Evolutionary conservation across 1,140 invertebrate genomes (phyloP).

Genomic region (Galendromus occidentalis): DNA sequence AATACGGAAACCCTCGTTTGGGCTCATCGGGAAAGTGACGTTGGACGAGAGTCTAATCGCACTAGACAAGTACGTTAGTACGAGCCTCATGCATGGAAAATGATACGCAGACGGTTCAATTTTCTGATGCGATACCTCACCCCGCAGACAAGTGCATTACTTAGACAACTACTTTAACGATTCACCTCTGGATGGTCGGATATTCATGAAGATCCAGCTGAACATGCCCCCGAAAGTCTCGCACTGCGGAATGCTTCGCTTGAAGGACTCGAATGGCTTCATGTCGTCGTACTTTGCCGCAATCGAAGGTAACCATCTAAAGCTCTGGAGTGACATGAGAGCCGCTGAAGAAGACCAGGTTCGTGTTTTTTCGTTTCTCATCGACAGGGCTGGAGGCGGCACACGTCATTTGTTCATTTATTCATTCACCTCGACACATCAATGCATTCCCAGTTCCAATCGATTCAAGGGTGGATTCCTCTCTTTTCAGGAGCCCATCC

Average conservation of each 20-base stretch:
- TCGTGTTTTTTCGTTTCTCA: too few species aligned
- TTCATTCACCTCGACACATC: too few species aligned
- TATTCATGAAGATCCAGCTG: neutral
- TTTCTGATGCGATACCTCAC: neutral
- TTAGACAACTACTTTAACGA: slow-evolving; percentile 6
- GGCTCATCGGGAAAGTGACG: neutral
- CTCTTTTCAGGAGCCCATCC: neutral
- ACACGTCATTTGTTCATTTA: too few species aligned
- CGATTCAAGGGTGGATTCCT: neutral
- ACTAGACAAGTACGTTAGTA: neutral
- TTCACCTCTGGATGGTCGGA: neutral
- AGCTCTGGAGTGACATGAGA: neutral
- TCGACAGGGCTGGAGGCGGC: too few species aligned
- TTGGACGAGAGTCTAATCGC: neutral
- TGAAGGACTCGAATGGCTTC: slow-evolving; percentile 1
- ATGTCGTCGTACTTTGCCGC: neutral
- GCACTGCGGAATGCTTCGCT: neutral
- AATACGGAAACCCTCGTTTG: neutral
- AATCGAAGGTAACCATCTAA: neutral
- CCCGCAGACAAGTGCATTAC: neutral
- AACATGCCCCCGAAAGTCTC: neutral
- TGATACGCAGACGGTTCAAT: neutral
- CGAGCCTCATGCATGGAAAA: neutral
- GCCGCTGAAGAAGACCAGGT: neutral
- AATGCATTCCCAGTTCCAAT: too few species aligned